Evolutionary conservation across 2,797 vertebrate genomes (phyloP), one percentile per base, ranked within the genome.

Genomic region (Brachyalestes nurse): DNA sequence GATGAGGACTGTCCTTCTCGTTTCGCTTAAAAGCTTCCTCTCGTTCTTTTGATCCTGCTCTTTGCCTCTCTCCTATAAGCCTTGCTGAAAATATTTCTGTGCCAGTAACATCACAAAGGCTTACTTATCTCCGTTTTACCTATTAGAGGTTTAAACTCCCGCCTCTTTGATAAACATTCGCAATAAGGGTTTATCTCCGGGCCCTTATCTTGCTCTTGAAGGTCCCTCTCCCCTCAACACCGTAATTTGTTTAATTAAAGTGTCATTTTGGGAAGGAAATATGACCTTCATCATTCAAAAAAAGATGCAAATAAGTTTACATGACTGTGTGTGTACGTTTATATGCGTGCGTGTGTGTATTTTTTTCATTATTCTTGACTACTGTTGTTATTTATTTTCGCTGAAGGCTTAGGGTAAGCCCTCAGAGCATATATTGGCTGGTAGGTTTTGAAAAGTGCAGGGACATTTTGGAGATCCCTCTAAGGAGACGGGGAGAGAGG

Each of bases 191-290:
- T 93, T 93, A 94, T 94, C 90, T 90, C 84, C 66, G 77, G 80
- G 74, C 89, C 91, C 92, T 94, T 94, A 94, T 94, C 93, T 38
- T 86, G 42, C 90, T 90, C 92, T 88, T 90, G 90, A 94, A 92
- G 93, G 93, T 94, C 93, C 92, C 91, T 93, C 89, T 93, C 90
- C 71, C 88, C 82, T 76, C 89, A 86, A 90, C 84, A 76, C 91
- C 87, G 93, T 94, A 93, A 95, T 95, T 94, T 94, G 90, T 93
- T 95, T 95, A 95, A 95, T 95, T 95, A 94, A 95, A 95, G 93
- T 95, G 93, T 95, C 94, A 94, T 94, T 95, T 94, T 88, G 83
- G 85, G 86, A 88, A 90, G 91, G 86, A 93, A 94, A 93, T 93
- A 93, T 92, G 89, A 60, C 88, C 89, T 87, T 76, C 83, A 80